Evolutionary conservation across 2,797 vertebrate species (phyloP).

Genomic region (Mus caroli): DNA sequence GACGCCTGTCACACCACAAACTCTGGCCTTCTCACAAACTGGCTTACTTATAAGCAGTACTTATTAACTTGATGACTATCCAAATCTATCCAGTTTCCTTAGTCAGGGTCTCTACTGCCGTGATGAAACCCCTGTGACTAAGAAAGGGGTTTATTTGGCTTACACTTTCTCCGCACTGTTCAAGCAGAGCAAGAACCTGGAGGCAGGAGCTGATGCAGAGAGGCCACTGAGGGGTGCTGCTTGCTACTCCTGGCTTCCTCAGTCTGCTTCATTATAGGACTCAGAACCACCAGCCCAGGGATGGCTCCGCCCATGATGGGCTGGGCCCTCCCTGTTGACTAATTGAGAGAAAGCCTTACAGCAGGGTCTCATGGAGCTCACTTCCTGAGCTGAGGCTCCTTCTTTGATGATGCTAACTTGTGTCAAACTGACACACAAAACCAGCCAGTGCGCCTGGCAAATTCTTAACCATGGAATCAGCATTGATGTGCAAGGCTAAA

Average conservation of each 20-base stretch:
- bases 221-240: not conserved
- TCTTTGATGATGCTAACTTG: not conserved
- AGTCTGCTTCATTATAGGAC: not conserved
- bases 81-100: not conserved
- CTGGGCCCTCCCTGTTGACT: not conserved
- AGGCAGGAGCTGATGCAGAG: not conserved
- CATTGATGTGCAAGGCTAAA: not conserved
- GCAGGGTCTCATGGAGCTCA: not conserved
- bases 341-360: not conserved
- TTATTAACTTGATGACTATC: not conserved
- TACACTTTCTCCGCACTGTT: not conserved
- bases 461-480: constrained; percentile 36
- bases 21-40: not conserved
- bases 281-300: not conserved
- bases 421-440: not conserved
- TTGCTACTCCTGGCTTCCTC: not conserved
- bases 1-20: constrained; percentile 8
- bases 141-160: not conserved
- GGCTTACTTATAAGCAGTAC: constrained; percentile 22
- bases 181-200: not conserved
- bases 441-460: not conserved
- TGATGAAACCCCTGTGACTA: not conserved
- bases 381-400: not conserved
- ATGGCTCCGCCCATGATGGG: not conserved
- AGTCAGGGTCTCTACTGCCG: not conserved